phyloP scores from a whole-genome alignment of 1,140 invertebrate species.

The Heliconius hewitsoni region DNA sequence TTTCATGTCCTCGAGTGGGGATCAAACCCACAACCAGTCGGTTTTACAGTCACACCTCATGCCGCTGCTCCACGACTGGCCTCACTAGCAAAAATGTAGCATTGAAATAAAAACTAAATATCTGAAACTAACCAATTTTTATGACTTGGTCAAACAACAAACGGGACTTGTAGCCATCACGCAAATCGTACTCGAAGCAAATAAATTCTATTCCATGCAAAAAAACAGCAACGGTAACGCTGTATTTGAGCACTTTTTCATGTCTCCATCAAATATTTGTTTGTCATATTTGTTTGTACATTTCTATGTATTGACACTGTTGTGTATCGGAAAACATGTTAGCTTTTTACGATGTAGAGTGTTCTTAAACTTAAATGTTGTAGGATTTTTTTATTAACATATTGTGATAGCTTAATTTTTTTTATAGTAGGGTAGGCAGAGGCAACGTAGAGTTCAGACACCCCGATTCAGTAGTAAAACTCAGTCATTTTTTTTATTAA shows the following conservation, averaged over 20 bases:
- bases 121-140: background rate
- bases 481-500: too few species aligned
- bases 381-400: background rate
- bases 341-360: background rate
- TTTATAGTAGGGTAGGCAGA: background rate
- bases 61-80: too few species aligned
- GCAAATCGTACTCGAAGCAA: background rate
- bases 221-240: background rate
- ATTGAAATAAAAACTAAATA: too few species aligned
- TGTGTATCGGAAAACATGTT: background rate
- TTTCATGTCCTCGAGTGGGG: too few species aligned
- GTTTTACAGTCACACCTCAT: too few species aligned
- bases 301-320: background rate
- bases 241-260: background rate
- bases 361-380: background rate
- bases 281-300: background rate
- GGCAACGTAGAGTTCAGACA: background rate
- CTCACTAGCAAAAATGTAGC: background rate
- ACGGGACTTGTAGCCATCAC: background rate
- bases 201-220: background rate
- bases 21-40: too few species aligned
- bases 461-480: too few species aligned
- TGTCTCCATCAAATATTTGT: background rate
- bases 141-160: background rate
- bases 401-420: too few species aligned